Evolutionary conservation across 2,888 invertebrate genomes (phyloP), one percentile per base, ranked within the genome.

Genomic region (Nowickia ferox): DNA sequence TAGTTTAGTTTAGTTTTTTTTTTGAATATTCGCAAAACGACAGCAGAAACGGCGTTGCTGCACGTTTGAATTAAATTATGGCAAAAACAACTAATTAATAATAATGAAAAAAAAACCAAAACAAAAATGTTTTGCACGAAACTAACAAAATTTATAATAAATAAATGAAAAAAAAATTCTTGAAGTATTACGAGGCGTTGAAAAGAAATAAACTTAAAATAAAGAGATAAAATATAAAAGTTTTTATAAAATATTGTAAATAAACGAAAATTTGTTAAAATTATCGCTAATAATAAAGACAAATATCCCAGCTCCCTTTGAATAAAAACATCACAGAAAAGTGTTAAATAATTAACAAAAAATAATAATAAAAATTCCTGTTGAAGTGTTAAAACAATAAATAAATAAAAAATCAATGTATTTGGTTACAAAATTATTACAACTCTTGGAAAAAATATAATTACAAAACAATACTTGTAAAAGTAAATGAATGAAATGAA

Each of bases 51-150:
- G 53, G 65, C 19, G 55, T 63, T 68, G 63, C 65, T 75, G 69
- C 80, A 79, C 75, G 63, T 53, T 68, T 72, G 9, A 65, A 59
- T 81, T 59, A 17, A 72, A 65, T 83, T 77, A 83, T 72, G 71
- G 71, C 77, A 66, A 83, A 77, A 83, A 51, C 77, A 77, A 83
- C 83, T 72, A 72, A 77, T 77, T 72, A 77, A 65, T 69, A 57
- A 17, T 48, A 65, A 63, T 55, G 65, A 48, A 15, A 65, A 53
- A 38, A 66, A 74, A 48, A 48, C 1, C 0, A 53, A 61, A 59
- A 51, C 13, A 46, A 55, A 75, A 55, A 68, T 42, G 15, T 22
- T 17, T 79, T 63, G 44, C 61, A 65, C 65, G 46, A 72, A 72
- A 48, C 19, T 44, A 65, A 10, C 42, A 65, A 61, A 61, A 38